Evolutionary conservation across 2,888 invertebrate species (phyloP).

Genomic region (Nesidiocoris tenuis): DNA sequence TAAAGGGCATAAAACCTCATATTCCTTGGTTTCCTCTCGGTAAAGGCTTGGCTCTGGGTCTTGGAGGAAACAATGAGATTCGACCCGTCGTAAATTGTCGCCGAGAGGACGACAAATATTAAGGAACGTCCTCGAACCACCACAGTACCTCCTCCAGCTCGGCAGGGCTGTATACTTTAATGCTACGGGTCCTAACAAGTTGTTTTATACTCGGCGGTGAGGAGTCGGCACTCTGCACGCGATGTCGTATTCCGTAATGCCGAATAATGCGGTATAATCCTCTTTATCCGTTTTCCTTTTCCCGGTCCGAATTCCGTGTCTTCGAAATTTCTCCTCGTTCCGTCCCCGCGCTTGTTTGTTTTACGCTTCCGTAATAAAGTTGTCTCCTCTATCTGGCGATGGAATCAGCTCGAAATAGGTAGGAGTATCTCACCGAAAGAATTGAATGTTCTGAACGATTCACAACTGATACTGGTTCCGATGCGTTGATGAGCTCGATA

Average conservation of each 20-base stretch:
- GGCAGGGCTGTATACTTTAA: background rate
- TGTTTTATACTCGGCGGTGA: constrained; percentile 3
- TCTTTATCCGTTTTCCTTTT: background rate
- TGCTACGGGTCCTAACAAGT: constrained; percentile 22
- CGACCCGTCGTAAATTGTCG: constrained; percentile 39
- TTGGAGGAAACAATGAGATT: constrained; percentile 39
- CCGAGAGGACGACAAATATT: constrained; percentile 40
- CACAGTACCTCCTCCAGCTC: background rate
- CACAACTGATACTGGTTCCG: too few species aligned
- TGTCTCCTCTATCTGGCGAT: too few species aligned
- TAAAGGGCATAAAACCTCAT: constrained; percentile 23
- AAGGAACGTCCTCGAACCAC: constrained; percentile 27
- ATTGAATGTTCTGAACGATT: too few species aligned
- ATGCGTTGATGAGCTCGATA: too few species aligned
- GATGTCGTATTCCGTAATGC: background rate
- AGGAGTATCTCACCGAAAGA: too few species aligned
- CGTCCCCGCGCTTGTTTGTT: too few species aligned
- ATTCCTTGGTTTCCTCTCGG: constrained; percentile 1
- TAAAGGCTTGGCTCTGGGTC: background rate
- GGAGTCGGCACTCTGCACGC: background rate
- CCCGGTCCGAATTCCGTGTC: too few species aligned
- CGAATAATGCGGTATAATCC: background rate
- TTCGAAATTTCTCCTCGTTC: too few species aligned
- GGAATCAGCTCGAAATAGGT: too few species aligned
- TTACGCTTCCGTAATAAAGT: too few species aligned